Evolutionary conservation across 2,888 invertebrate genomes (phyloP).

Genomic region (Actias luna): DNA sequence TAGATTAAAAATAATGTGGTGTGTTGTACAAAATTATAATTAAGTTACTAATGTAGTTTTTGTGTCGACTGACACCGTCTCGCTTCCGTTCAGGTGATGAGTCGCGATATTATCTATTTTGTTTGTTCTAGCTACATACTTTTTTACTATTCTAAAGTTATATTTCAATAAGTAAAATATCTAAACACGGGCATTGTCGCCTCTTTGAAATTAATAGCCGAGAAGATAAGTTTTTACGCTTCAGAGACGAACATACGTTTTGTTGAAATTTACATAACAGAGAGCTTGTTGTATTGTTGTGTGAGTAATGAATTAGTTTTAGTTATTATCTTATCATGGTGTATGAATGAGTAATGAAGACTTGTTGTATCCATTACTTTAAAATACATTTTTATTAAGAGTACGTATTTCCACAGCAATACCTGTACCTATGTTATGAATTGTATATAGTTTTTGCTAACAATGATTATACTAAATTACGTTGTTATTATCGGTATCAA

Average conservation of each 20-base stretch:
- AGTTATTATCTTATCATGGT: constrained; percentile 45
- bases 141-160: constrained; percentile 58
- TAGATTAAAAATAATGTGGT: constrained; percentile 31
- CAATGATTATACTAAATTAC: neutral
- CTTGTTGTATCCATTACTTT: constrained; percentile 12
- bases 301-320: constrained; percentile 46
- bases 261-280: constrained; percentile 51
- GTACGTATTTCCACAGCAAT: neutral
- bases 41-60: constrained; percentile 74
- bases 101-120: constrained; percentile 57
- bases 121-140: constrained; percentile 49
- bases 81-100: constrained; percentile 78
- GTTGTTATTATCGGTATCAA: too few relatives aligned
- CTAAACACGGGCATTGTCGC: constrained; percentile 34
- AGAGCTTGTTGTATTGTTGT: constrained; percentile 34
- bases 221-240: constrained; percentile 50
- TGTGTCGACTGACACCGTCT: constrained; percentile 56
- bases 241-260: constrained; percentile 44
- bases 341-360: constrained; percentile 35
- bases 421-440: too few relatives aligned
- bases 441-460: neutral
- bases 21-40: constrained; percentile 41
- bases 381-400: constrained; percentile 11
- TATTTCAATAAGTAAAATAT: constrained; percentile 35
- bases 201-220: constrained; percentile 53